These are phyloP conservation scores for Oscheius sp. DNA, from an alignment of 2,888 invertebrate species.

Conservation along the genomic window DNA sequence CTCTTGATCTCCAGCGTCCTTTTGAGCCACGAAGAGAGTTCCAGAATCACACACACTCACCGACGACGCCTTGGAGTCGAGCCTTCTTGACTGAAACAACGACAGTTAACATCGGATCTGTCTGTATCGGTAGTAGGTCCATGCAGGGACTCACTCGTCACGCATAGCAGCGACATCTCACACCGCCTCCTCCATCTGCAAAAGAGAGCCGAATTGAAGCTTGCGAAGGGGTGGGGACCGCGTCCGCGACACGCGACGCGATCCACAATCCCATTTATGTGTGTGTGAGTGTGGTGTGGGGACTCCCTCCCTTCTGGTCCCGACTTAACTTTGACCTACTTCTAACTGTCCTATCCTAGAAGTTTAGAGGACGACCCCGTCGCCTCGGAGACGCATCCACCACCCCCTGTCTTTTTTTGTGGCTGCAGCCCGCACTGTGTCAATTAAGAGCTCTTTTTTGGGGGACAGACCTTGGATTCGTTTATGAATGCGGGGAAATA, in stretches of 20 bases:
- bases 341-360: neutral
- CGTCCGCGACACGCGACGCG: constrained; percentile 26
- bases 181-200: constrained; percentile 29
- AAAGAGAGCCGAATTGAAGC: neutral
- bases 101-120: constrained; percentile 58
- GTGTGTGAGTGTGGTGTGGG: too few species aligned
- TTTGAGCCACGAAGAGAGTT: too few species aligned
- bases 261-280: constrained; percentile 23
- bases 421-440: too few species aligned
- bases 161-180: constrained; percentile 41
- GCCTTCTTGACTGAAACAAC: constrained; percentile 72
- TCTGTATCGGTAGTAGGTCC: constrained; percentile 22
- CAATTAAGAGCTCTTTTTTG: too few species aligned
- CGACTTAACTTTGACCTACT: neutral
- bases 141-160: constrained; percentile 38
- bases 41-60: constrained; percentile 46
- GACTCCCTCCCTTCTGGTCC: neutral
- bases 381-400: neutral
- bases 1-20: too few species aligned
- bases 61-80: constrained; percentile 65
- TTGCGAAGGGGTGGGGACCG: constrained; percentile 6
- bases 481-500: too few species aligned
- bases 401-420: too few species aligned
- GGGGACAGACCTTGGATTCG: too few species aligned
- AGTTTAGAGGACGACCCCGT: neutral